Evolutionary conservation across 1,140 invertebrate genomes (phyloP), one percentile per base, ranked within the genome.

Genomic region (Pristionchus pacificus): DNA sequence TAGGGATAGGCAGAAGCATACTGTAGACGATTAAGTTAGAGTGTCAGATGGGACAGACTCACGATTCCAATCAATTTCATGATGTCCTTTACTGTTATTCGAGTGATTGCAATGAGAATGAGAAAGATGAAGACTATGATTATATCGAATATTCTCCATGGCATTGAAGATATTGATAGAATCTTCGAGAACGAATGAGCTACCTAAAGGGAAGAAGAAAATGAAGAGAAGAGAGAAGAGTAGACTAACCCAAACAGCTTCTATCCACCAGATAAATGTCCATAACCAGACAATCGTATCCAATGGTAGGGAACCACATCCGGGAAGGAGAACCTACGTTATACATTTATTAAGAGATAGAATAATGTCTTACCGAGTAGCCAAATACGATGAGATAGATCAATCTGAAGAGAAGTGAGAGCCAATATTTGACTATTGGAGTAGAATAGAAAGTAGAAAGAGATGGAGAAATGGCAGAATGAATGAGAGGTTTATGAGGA

Each of bases 361-460:
- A 63, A 19, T 15, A 27, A 25, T 2, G 62, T 27, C 71, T 64
- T 60, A 80, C 78, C 32, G 77, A 72, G 60, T 74, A 79, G 24
- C 75, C 79, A 29, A 82, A 72, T 29, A 80, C 68, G 33, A 65
- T 27, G 38, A 82, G 69, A 64, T 83, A 80, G 30, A 75, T 31
- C 15, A 83, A 60, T 6, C 81, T 68, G 61, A 83, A 82, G 0
- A 77, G 19, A 19, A 82, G 63, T 19, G 80, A 82, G 1, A 82
- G 38, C 80, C 81, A 82, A 60, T 80, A 83, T 64, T 82, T 82
- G 33, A 77, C 78, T 59, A 82, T 80, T 32, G 80, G 80, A 49
- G 81, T 81, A 24, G 70, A 59, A 68, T 81, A 81, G 58, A 81
- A 81, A 15, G 74, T 32, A 28, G 27, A 55, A 15, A 77, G 49